Percentiles rank a stretch among this genome's conserved stretches.
phyloP scores from a whole-genome alignment of 2,797 vertebrate genomes.

The Lepidocolaptes lacrymiger region DNA sequence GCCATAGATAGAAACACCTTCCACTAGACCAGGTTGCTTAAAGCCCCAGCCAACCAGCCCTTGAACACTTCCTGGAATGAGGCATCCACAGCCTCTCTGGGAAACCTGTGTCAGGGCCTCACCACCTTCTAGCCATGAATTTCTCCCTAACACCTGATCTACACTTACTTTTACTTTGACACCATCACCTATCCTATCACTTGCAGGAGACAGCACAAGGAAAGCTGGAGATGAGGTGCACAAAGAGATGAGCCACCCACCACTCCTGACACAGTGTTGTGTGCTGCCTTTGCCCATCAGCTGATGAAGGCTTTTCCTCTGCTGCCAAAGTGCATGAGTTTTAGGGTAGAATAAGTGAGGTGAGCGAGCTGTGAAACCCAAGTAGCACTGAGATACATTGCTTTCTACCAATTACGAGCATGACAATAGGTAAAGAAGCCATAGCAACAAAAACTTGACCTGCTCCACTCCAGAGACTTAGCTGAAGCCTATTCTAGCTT shows the following conservation, averaged over 20 bases:
- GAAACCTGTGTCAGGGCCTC: neutral
- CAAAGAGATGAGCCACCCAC: accelerated
- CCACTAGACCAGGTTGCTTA: neutral
- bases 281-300: accelerated
- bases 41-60: neutral
- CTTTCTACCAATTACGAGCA: neutral
- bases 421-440: conserved; percentile 14
- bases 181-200: neutral
- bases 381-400: neutral
- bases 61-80: too few relatives aligned
- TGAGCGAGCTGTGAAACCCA: neutral
- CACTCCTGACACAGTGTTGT: neutral
- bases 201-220: neutral
- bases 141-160: neutral
- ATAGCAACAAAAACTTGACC: conserved; percentile 54
- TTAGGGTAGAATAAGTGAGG: neutral
- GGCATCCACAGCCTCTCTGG: neutral
- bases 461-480: neutral
- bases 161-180: neutral
- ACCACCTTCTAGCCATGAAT: neutral
- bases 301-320: neutral
- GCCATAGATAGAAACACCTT: neutral
- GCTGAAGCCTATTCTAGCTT: conserved; percentile 15
- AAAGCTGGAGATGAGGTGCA: neutral
- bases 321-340: neutral